A percentile compares a stretch with the other conserved stretches of the same genome.
Conservation (phyloP, 2,113 vertebrate species). For the Saguinus midas region DNA sequence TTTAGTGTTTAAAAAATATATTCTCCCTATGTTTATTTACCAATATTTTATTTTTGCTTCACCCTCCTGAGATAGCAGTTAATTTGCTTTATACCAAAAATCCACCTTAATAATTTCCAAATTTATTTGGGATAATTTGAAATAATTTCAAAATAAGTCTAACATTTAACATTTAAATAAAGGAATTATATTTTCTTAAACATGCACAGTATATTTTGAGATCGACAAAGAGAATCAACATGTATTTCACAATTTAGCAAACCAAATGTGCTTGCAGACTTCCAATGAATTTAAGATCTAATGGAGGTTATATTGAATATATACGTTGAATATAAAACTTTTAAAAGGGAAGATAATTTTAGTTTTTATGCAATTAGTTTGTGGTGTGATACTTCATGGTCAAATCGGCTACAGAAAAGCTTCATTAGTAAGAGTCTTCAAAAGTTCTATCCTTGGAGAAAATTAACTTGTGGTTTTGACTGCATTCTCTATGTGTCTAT, state of each 20-base stretch:
- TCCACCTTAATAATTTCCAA: neutral
- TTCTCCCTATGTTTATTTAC: neutral
- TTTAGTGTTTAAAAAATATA: neutral
- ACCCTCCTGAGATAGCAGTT: neutral
- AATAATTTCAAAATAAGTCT: neutral
- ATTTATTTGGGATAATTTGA: neutral
- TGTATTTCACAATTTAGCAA: neutral
- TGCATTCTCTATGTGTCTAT: neutral
- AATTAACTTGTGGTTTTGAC: neutral
- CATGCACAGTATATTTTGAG: neutral
- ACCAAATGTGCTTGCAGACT: neutral
- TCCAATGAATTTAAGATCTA: neutral
- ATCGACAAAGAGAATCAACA: neutral
- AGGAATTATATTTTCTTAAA: neutral
- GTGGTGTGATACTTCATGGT: neutral
- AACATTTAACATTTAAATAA: neutral
- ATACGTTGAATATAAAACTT: neutral
- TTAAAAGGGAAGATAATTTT: neutral
- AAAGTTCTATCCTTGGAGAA: neutral
- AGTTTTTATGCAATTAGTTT: neutral
- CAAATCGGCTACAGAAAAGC: neutral
- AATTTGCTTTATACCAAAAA: neutral
- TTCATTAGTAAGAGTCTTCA: neutral
- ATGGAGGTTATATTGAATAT: neutral
- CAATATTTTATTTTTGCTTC: neutral